Evolutionary conservation across 1,140 invertebrate genomes (phyloP).

Genomic region (Trachymyrmex septentrionalis): DNA sequence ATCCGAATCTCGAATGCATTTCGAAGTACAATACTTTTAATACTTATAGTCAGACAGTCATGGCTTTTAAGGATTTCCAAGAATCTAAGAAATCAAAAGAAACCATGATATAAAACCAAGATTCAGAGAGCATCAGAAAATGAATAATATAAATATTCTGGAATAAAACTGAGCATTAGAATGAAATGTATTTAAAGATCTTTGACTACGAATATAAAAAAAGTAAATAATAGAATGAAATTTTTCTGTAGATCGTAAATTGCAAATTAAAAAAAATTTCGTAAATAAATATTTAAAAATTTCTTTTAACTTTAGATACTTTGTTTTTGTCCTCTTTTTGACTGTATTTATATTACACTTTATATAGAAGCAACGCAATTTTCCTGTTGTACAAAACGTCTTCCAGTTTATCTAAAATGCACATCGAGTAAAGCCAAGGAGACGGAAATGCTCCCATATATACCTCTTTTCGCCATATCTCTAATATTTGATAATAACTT

Average conservation of each 20-base stretch:
- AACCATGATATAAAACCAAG: not conserved
- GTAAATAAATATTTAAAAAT: not conserved
- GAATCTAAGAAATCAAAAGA: not conserved
- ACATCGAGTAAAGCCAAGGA: not conserved
- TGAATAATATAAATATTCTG: slow-evolving; percentile 24
- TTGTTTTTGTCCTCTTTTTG: not conserved
- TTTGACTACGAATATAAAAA: not conserved
- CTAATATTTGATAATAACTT: slow-evolving; percentile 5
- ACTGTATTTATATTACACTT: not conserved
- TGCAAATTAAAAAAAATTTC: not conserved
- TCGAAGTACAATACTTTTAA: slow-evolving; percentile 6
- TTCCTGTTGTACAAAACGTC: not conserved
- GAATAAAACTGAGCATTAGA: not conserved
- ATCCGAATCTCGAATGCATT: slow-evolving; percentile 6
- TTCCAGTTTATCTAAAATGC: not conserved
- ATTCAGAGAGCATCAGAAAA: slow-evolving; percentile 8
- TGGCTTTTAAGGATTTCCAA: not conserved
- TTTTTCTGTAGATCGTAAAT: not conserved
- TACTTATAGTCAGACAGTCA: slow-evolving; percentile 2
- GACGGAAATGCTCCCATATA: not conserved
- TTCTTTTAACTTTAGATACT: not conserved
- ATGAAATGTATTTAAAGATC: not conserved
- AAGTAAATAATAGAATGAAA: not conserved
- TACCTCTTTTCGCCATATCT: not conserved
- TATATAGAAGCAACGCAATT: not conserved